Evolutionary conservation across 2,888 invertebrate genomes (phyloP).

Genomic region (Xanthorhoe spadicearia): DNA sequence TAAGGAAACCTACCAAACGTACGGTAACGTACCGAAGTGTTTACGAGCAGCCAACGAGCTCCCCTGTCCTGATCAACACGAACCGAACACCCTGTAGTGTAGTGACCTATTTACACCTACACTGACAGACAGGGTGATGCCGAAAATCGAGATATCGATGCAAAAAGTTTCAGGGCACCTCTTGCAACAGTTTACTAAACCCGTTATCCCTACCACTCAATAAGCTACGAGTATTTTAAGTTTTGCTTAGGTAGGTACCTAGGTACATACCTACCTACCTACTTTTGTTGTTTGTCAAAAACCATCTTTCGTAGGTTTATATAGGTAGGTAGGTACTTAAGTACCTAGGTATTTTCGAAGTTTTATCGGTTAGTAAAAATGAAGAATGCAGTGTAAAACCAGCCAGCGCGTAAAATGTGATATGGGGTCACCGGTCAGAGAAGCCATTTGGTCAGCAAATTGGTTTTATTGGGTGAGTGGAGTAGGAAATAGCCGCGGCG

Average conservation of each 20-base stretch:
- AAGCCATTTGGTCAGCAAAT: conserved; percentile 7
- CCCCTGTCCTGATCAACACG: not conserved
- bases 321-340: not conserved
- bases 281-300: too few relatives aligned
- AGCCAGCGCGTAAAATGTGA: not conserved
- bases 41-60: conserved; percentile 9
- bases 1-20: conserved; percentile 1
- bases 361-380: not conserved
- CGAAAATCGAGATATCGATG: not conserved
- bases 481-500: conserved; percentile 2
- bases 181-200: too few relatives aligned
- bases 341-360: not conserved
- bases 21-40: too few relatives aligned
- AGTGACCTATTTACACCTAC: not conserved
- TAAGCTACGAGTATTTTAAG: too few relatives aligned
- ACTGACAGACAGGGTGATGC: not conserved
- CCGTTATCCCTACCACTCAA: too few relatives aligned
- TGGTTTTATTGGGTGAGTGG: conserved; percentile 7
- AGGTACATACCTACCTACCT: too few relatives aligned
- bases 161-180: too few relatives aligned
- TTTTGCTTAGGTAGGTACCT: too few relatives aligned
- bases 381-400: not conserved
- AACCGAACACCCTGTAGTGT: conserved; percentile 1
- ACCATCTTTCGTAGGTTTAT: too few relatives aligned
- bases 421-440: conserved; percentile 1